Conservation (phyloP, 2,888 invertebrate species). For the Microctonus hyperodae region DNA sequence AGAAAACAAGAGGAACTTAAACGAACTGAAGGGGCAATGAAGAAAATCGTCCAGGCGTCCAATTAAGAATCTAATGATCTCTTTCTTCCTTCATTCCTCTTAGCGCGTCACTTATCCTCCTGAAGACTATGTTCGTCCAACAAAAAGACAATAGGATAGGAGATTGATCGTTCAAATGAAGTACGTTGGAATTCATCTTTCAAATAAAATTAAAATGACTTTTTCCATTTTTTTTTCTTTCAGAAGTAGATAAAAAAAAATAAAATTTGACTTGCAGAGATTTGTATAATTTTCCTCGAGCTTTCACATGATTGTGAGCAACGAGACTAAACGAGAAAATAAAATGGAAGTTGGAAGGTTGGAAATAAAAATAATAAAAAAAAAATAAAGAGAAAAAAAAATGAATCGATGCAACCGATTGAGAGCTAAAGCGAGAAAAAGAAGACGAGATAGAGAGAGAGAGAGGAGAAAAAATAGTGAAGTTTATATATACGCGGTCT, state of each 20-base stretch:
- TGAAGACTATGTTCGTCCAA: conserved; percentile 6
- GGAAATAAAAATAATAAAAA: background rate
- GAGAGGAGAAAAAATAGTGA: background rate
- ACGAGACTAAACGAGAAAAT: background rate
- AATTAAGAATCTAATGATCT: conserved; percentile 40
- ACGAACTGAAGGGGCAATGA: conserved; percentile 7
- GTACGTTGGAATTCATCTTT: background rate
- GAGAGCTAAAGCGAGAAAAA: background rate
- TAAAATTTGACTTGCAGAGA: conserved; percentile 9
- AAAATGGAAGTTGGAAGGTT: background rate
- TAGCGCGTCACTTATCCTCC: conserved; percentile 10
- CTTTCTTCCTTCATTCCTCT: conserved; percentile 20
- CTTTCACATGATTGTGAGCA: conserved; percentile 5
- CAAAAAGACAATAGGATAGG: background rate
- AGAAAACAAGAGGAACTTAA: conserved; percentile 12
- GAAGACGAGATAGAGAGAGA: background rate
- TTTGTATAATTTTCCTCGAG: background rate
- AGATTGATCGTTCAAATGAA: background rate
- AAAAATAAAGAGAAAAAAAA: background rate
- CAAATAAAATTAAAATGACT: background rate
- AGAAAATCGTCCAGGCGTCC: conserved; percentile 29
- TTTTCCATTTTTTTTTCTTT: background rate
- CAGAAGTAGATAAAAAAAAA: no score
- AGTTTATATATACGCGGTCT: conserved; percentile 25
- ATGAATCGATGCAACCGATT: conserved; percentile 13